phyloP scores from a whole-genome alignment of 2,113 vertebrate genomes.

The Poecile atricapillus region DNA sequence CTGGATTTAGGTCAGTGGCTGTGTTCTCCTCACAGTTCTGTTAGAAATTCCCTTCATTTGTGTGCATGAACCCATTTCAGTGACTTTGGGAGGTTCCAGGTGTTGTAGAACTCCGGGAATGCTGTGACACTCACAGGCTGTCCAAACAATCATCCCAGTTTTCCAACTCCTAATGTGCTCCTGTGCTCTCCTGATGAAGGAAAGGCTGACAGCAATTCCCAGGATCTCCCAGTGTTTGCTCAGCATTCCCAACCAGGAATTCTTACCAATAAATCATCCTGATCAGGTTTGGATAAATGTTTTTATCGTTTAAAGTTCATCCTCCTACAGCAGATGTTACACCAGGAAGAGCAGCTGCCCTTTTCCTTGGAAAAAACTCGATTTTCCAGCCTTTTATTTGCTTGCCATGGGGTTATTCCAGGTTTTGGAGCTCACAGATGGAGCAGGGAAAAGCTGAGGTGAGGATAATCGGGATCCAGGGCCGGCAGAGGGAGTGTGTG shows the following conservation, averaged over 20 bases:
- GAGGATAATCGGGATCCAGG: background rate
- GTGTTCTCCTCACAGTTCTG: accelerated
- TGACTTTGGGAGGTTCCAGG: background rate
- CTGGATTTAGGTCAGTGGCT: background rate
- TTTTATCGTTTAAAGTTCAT: background rate
- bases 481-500: constrained; percentile 35
- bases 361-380: background rate
- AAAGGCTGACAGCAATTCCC: background rate
- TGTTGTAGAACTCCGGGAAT: background rate
- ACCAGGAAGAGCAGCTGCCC: background rate
- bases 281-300: background rate
- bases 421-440: background rate
- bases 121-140: background rate
- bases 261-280: background rate
- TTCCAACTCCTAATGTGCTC: background rate
- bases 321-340: accelerated
- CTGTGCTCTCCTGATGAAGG: accelerated
- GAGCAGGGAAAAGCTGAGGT: background rate
- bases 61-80: accelerated
- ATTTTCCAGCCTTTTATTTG: background rate
- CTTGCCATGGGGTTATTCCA: accelerated
- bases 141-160: background rate
- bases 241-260: accelerated
- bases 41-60: background rate
- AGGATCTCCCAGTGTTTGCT: background rate